These are phyloP conservation scores for Spilosoma lubricipeda DNA, from an alignment of 2,888 invertebrate species.

Conservation along the genomic window DNA sequence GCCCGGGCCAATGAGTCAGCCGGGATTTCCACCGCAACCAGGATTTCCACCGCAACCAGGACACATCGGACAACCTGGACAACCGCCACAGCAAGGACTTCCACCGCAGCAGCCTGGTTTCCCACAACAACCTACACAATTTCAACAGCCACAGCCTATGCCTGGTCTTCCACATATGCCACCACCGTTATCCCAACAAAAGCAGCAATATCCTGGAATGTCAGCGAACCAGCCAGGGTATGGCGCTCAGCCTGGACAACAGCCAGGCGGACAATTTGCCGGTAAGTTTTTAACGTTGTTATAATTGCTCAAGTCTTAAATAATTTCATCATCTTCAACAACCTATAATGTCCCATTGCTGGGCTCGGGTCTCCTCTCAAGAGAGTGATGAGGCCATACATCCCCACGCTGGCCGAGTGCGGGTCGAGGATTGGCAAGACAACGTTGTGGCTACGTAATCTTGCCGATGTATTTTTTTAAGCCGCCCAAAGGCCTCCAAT, in stretches of 20 bases:
- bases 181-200: constrained; percentile 73
- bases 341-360: too few relatives aligned
- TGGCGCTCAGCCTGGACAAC: constrained; percentile 59
- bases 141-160: constrained; percentile 40
- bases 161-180: constrained; percentile 73
- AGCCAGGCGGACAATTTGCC: constrained; percentile 60
- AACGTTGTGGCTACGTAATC: too few relatives aligned
- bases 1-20: constrained; percentile 29
- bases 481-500: too few relatives aligned
- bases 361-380: too few relatives aligned
- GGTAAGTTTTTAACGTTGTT: constrained; percentile 54
- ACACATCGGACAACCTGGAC: constrained; percentile 28
- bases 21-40: constrained; percentile 28
- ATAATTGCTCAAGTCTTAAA: background rate
- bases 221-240: constrained; percentile 63
- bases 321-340: background rate
- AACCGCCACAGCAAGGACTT: constrained; percentile 24
- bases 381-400: too few relatives aligned
- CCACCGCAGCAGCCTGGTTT: constrained; percentile 31
- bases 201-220: constrained; percentile 65
- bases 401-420: too few relatives aligned
- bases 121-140: constrained; percentile 51
- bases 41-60: constrained; percentile 28
- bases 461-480: too few relatives aligned
- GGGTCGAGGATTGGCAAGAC: too few relatives aligned